Base-by-base conservation (phyloP, 2,888 invertebrate species). In the Tenthredo distinguenda region DNA sequence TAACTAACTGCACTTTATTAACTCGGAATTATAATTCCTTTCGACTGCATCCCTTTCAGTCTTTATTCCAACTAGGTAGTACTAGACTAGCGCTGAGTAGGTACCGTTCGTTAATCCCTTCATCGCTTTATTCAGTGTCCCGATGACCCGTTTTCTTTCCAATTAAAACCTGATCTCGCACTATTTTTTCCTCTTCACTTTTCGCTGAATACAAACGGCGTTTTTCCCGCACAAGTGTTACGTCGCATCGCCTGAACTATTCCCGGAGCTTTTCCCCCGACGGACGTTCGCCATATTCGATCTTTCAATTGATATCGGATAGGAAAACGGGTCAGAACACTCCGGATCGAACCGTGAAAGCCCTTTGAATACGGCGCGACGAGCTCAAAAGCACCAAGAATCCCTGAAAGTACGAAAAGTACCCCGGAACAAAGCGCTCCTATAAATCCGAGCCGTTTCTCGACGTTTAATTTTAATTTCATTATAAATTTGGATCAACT, bases 1-100 rank as follows among this genome's bases (percentile, higher is more conserved):
- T 55, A 55, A 26, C 68, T 34, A 34, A 68, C 68, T 68, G 68
- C 68, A 68, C 34, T 68, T 68, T 68, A 68, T 68, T 34, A 68
- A 31, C 68, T 34, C 68, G 15, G 34, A 1, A 34, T 34, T 18
- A 68, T 34, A 68, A 34, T 31, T 68, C 34, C 68, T 68, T 34
- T 68, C 5, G 5, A 68, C 34, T 2, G 3, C 12, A 62, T 62
- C 9, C 26, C 62, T 62, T 62, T 62, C 62, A 62, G 2, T 26
- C 26, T 62, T 62, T 26, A 62, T 62, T 4, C 10, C 62, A 26
- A 9, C 26, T 26, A 26, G 62, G 62, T 26, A 26, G 62, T 26
- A 21, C 62, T 62, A 26, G 9, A 21, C 62, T 62, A 26, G 2
- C 21, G 62, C 21, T 10, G 50, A 62, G 62, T 62, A 26, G 10